Conservation (phyloP, 2,113 vertebrate genomes). For the Ailurus styani region DNA sequence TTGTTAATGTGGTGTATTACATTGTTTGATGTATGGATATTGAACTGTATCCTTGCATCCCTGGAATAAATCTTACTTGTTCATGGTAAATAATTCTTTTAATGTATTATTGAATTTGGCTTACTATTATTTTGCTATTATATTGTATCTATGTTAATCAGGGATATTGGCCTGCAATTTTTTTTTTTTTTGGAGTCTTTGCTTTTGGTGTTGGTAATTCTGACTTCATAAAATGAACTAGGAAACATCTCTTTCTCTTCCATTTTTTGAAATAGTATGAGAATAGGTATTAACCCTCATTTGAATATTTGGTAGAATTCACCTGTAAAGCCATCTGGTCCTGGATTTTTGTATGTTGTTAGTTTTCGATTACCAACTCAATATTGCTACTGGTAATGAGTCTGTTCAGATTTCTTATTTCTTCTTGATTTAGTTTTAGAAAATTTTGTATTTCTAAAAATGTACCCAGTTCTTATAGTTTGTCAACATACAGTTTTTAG, state of each 20-base stretch:
- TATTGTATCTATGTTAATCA: not conserved
- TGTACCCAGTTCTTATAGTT: not conserved
- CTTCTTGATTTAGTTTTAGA: not conserved
- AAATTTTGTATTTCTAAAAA: not conserved
- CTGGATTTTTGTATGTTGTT: not conserved
- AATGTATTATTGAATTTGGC: not conserved
- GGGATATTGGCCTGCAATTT: not conserved
- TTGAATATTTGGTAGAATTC: not conserved
- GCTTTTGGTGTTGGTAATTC: not conserved
- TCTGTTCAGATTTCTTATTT: not conserved
- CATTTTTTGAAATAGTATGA: not conserved
- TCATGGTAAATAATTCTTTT: not conserved
- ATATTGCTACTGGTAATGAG: not conserved
- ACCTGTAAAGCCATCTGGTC: not conserved
- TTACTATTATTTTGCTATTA: not conserved
- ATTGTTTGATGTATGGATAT: not conserved
- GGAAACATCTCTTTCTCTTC: not conserved
- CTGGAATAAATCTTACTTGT: not conserved
- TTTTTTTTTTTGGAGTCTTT: not conserved
- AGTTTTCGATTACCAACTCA: not conserved
- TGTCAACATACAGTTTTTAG: not conserved
- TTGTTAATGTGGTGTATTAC: not conserved
- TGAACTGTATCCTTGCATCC: not conserved
- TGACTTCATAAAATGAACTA: not conserved
- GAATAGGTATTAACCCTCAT: not conserved